Evolutionary conservation across 1,140 invertebrate genomes (phyloP).

Genomic region (Phortica variegata): DNA sequence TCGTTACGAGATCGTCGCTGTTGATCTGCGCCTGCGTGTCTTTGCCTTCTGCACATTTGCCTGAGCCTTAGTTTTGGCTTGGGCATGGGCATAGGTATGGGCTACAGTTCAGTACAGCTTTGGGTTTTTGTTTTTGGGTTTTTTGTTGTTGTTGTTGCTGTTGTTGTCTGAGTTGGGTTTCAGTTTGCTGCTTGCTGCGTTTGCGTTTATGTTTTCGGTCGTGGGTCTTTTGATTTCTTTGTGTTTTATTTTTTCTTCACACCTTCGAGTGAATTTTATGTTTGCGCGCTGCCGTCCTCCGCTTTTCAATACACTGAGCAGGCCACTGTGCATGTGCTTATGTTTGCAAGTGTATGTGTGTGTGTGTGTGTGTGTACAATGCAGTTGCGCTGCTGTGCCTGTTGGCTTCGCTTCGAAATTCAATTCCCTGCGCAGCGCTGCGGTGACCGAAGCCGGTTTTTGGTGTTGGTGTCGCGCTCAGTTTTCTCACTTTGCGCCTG

Average conservation of each 20-base stretch:
- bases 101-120: too few relatives aligned
- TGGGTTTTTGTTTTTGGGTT: constrained; percentile 9
- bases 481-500: constrained; percentile 47
- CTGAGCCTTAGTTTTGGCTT: constrained; percentile 42
- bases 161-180: constrained; percentile 38
- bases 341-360: constrained; percentile 20
- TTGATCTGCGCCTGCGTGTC: too few relatives aligned
- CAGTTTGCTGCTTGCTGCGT: constrained; percentile 38
- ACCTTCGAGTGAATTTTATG: constrained; percentile 25
- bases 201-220: constrained; percentile 13
- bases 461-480: constrained; percentile 52
- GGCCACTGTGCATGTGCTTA: too few relatives aligned
- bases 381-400: neutral
- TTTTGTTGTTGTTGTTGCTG: constrained; percentile 17
- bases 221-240: constrained; percentile 19
- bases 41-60: constrained; percentile 36
- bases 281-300: too few relatives aligned
- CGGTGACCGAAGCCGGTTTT: constrained; percentile 33
- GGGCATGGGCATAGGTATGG: too few relatives aligned
- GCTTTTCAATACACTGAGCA: constrained; percentile 49
- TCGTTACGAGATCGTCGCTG: too few relatives aligned
- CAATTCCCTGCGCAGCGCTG: constrained; percentile 3
- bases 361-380: constrained; percentile 12
- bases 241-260: constrained; percentile 53
- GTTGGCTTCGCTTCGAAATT: constrained; percentile 6